Evolutionary conservation across 2,797 vertebrate species (phyloP).

Genomic region (Pangasius larnaudii): DNA sequence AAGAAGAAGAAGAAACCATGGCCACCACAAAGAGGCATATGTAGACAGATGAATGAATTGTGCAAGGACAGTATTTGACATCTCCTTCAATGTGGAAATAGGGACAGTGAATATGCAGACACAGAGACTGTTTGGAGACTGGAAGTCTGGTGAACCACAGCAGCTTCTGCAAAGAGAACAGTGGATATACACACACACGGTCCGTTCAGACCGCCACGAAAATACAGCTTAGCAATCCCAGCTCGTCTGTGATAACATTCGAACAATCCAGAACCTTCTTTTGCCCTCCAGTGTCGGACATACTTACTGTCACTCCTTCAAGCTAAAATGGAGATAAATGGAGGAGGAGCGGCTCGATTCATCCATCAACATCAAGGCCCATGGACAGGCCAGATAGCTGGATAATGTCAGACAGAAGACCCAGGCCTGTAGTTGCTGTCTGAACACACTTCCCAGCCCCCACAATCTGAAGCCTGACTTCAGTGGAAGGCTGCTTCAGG

Average conservation of each 20-base stretch:
- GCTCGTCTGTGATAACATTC: slow-evolving; percentile 65
- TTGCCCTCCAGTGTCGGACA: slow-evolving; percentile 66
- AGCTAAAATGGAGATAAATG: slow-evolving; percentile 80
- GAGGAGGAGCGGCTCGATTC: slow-evolving; percentile 75
- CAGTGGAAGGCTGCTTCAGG: slow-evolving; percentile 4
- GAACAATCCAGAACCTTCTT: slow-evolving; percentile 80
- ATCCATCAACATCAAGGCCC: slow-evolving; percentile 75
- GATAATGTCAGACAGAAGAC: slow-evolving; percentile 74
- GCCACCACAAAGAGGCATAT: slow-evolving; percentile 35
- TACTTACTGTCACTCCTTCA: slow-evolving; percentile 72
- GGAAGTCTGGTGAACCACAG: slow-evolving; percentile 66
- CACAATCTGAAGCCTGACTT: slow-evolving; percentile 28
- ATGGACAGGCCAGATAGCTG: slow-evolving; percentile 75
- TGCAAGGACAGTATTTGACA: slow-evolving; percentile 31
- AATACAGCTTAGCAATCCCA: slow-evolving; percentile 64
- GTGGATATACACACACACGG: slow-evolving; percentile 42
- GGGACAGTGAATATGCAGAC: slow-evolving; percentile 36
- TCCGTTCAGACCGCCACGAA: slow-evolving; percentile 41
- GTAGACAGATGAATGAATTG: slow-evolving; percentile 38
- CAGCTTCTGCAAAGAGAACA: slow-evolving; percentile 60
- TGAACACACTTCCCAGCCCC: slow-evolving; percentile 17
- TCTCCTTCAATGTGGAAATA: slow-evolving; percentile 32
- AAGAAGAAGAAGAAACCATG: slow-evolving; percentile 35
- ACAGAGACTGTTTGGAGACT: slow-evolving; percentile 68
- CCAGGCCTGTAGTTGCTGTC: slow-evolving; percentile 39